Evolutionary conservation across 92 coral and sea anemone genomes (phyloP), one percentile per base, ranked within the genome.

Genomic region (Bergia puertoricense): DNA sequence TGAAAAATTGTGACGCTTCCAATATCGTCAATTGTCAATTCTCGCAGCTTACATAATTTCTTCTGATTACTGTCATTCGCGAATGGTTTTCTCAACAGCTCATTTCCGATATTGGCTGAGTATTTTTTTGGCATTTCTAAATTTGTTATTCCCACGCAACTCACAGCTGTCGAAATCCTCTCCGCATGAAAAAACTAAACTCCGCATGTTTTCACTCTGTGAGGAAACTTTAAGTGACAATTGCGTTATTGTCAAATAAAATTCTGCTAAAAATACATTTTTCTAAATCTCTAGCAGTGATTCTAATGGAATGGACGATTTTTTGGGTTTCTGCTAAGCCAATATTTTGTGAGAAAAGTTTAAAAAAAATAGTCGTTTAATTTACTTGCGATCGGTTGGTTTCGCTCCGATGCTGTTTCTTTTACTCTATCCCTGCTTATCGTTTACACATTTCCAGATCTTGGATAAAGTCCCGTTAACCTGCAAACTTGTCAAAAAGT

Each of bases 71-170:
- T 16, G 44, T 13, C 30, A 6, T 42, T 76, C 80, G 23, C 8
- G 30, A 40, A 76, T 42, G 80, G 54, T 0, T 42, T 76, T 76
- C 69, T 62, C 69, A 1, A 3, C 69, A 62, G 20, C 69, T 76
- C 80, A 76, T 42, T 76, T 76, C 80, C 80, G 51, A 76, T 76
- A 39, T 76, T 76, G 80, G 15, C 48, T 41, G 44, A n/a, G 44
- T 45, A 30, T 76, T 9, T 40, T 36, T 5, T 14, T 76, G 2
- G 69, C 69, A 0, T 62, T 22, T 20, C 69, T n/a, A 40, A 76
- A 76, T 76, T 54, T 76, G 80, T 76, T 76, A 43, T 76, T 76
- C 7, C 36, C 48, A 30, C 23, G 80, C 37, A 76, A 62, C 69
- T 18, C 23, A 20, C 69, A 62, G n/a, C 23, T 62, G 69, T 10